Evolutionary conservation across 2,797 vertebrate species (phyloP).

Genomic region (Emys orbicularis): DNA sequence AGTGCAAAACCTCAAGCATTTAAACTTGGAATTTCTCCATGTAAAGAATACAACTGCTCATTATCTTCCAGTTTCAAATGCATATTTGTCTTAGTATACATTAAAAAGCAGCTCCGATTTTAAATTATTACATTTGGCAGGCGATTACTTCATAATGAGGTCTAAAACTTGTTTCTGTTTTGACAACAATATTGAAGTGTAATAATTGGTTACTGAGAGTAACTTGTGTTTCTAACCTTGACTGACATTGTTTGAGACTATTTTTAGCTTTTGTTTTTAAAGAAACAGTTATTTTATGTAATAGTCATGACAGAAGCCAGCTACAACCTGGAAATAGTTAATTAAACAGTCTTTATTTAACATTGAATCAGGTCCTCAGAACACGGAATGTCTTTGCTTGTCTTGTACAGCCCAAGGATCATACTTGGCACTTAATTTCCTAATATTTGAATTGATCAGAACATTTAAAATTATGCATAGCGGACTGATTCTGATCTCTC

Average conservation of each 20-base stretch:
- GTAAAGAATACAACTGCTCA: fast-evolving
- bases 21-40: fast-evolving
- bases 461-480: fast-evolving
- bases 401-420: not conserved
- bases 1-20: fast-evolving
- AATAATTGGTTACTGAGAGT: no score
- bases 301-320: fast-evolving
- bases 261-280: not conserved
- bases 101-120: not conserved
- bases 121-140: fast-evolving
- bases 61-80: not conserved
- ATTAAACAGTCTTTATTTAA: not conserved
- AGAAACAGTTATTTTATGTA: not conserved
- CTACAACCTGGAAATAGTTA: fast-evolving
- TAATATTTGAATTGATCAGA: not conserved
- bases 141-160: not conserved
- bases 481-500: not conserved
- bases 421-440: fast-evolving
- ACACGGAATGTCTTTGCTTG: fast-evolving
- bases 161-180: fast-evolving
- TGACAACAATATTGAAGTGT: not conserved
- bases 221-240: not conserved
- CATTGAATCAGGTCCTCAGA: no score
- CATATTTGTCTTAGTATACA: not conserved
- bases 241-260: fast-evolving